phyloP scores from a whole-genome alignment of 2,797 vertebrate species.

The Paratrypauchen microcephalus region DNA sequence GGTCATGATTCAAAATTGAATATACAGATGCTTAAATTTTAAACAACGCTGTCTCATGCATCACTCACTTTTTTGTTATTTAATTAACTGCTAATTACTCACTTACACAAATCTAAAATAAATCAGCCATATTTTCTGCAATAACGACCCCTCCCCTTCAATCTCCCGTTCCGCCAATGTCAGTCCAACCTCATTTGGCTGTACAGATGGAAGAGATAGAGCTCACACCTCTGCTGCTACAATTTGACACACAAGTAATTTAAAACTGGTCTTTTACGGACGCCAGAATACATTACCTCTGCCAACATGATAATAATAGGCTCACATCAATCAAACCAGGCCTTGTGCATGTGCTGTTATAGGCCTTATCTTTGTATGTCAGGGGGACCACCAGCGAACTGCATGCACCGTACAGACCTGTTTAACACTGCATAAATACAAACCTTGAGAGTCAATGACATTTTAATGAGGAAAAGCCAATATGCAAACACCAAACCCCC shows the following conservation, averaged over 20 bases:
- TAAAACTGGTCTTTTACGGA: constrained; percentile 70
- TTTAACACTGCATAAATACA: constrained; percentile 79
- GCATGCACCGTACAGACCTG: constrained; percentile 62
- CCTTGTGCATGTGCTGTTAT: constrained; percentile 72
- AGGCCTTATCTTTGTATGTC: constrained; percentile 80
- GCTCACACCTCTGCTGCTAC: constrained; percentile 64
- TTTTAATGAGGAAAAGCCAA: constrained; percentile 79
- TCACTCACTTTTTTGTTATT: neutral
- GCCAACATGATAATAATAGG: constrained; percentile 76
- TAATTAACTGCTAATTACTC: neutral
- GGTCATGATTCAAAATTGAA: neutral
- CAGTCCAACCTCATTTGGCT: constrained; percentile 71
- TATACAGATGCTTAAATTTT: neutral
- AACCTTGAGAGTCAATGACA: constrained; percentile 77
- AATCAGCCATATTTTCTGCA: neutral
- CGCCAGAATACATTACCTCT: constrained; percentile 72
- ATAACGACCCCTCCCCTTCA: constrained; percentile 6
- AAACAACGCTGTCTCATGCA: neutral
- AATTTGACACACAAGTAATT: constrained; percentile 81
- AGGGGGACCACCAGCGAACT: constrained; percentile 62
- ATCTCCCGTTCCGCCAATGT: constrained; percentile 45
- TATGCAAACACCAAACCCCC: constrained; percentile 39
- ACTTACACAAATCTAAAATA: neutral
- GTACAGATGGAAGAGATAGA: constrained; percentile 65
- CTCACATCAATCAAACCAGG: constrained; percentile 76